Conservation (phyloP, 2,113 vertebrate genomes). For the Callaeas wilsoni region DNA sequence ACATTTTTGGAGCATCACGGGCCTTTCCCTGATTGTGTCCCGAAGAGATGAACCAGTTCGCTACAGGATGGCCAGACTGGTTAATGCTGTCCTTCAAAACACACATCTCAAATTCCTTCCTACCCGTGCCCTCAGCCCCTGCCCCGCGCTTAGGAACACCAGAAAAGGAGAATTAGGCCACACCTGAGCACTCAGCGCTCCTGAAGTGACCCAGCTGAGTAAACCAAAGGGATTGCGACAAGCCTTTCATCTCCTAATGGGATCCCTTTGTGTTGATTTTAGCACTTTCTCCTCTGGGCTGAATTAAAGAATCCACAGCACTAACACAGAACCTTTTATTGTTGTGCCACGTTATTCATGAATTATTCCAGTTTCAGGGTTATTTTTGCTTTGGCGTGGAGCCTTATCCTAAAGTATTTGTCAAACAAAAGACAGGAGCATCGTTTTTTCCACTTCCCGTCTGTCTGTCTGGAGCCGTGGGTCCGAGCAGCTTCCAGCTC, state of each 20-base stretch:
- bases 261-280: constrained; percentile 54
- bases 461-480: constrained; percentile 9
- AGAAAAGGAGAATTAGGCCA: not conserved
- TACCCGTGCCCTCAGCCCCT: not conserved
- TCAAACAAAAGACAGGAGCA: constrained; percentile 24
- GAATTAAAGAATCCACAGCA: not conserved
- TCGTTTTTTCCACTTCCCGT: not conserved
- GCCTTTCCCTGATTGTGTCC: not conserved
- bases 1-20: not conserved
- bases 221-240: constrained; percentile 3
- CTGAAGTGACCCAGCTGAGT: constrained; percentile 36
- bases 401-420: not conserved
- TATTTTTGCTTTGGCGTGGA: not conserved
- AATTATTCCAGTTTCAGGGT: not conserved
- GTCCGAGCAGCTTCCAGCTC: not conserved
- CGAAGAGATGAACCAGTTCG: not conserved
- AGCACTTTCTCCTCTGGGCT: constrained; percentile 51
- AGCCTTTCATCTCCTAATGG: constrained; percentile 46
- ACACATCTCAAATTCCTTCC: not conserved
- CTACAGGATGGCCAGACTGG: not conserved
- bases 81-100: not conserved
- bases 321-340: not conserved
- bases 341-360: not conserved
- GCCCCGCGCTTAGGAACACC: not conserved
- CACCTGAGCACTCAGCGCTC: not conserved